A percentile compares a stretch with the other conserved stretches of the same genome.
Conservation (phyloP, 2,797 vertebrate species). For the Mormyrops attenuatus region DNA sequence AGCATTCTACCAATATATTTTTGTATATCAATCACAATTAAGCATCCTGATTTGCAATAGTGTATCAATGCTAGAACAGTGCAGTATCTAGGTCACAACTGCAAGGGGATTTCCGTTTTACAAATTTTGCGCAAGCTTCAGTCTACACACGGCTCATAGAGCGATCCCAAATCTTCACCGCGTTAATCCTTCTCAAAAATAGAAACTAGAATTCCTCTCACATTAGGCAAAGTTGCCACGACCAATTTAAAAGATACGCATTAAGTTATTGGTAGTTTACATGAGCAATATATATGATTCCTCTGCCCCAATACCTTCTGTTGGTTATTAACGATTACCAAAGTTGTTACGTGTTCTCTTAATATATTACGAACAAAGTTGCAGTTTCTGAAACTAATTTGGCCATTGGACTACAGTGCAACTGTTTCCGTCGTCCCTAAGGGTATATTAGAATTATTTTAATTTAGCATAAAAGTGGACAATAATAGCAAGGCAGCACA, state of each 20-base stretch:
- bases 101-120: neutral
- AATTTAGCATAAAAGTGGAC: neutral
- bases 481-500: neutral
- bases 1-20: neutral
- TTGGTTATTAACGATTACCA: neutral
- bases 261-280: neutral
- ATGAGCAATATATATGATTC: neutral
- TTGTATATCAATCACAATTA: neutral
- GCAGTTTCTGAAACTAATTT: neutral
- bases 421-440: neutral
- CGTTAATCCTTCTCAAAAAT: neutral
- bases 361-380: neutral
- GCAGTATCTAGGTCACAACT: neutral
- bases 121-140: neutral
- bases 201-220: neutral
- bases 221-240: neutral
- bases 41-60: neutral
- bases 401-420: neutral
- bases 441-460: neutral
- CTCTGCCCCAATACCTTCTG: neutral
- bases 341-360: neutral
- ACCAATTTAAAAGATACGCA: neutral
- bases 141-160: neutral
- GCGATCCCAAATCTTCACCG: neutral
- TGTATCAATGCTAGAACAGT: neutral